These are phyloP conservation scores for Cistogaster globosa DNA, from an alignment of 2,888 invertebrate species.

Conservation along the genomic window DNA sequence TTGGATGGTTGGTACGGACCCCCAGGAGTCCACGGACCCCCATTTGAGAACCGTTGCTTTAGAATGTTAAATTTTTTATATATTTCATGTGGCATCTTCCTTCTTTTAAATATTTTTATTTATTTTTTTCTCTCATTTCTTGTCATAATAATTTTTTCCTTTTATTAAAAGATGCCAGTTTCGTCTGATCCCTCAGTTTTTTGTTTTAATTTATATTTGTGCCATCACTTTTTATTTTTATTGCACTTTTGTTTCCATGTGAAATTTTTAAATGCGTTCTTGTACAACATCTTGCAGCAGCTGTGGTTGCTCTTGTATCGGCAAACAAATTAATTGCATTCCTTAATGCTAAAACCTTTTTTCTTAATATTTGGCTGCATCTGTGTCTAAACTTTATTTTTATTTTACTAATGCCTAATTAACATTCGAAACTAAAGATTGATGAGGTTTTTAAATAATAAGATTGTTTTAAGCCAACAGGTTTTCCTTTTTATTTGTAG, in stretches of 20 bases:
- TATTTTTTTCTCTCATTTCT: conserved; percentile 36
- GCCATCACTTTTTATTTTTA: neutral
- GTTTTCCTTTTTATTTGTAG: neutral
- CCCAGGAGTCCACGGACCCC: no score
- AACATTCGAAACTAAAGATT: conserved; percentile 27
- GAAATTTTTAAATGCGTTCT: conserved; percentile 49
- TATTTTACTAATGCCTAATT: conserved; percentile 46
- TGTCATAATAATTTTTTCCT: conserved; percentile 32
- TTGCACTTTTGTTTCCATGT: conserved; percentile 41
- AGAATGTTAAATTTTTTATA: neutral
- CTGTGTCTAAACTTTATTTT: neutral
- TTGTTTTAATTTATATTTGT: conserved; percentile 22
- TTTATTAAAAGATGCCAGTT: conserved; percentile 13
- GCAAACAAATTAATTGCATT: conserved; percentile 28
- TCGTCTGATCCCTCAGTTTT: neutral
- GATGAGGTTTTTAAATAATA: conserved; percentile 43
- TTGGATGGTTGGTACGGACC: no score
- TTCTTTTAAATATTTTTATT: conserved; percentile 16
- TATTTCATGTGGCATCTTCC: conserved; percentile 16
- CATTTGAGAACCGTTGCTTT: no score
- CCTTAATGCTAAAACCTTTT: conserved; percentile 44
- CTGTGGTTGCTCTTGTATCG: conserved; percentile 10
- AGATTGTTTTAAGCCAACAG: conserved; percentile 31
- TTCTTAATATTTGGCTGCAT: conserved; percentile 1
- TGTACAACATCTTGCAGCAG: conserved; percentile 39